A percentile compares a stretch with the other conserved stretches of the same genome.
These are phyloP conservation scores for Luperina nickerlii DNA, from an alignment of 2,888 invertebrate species.

Conservation along the genomic window DNA sequence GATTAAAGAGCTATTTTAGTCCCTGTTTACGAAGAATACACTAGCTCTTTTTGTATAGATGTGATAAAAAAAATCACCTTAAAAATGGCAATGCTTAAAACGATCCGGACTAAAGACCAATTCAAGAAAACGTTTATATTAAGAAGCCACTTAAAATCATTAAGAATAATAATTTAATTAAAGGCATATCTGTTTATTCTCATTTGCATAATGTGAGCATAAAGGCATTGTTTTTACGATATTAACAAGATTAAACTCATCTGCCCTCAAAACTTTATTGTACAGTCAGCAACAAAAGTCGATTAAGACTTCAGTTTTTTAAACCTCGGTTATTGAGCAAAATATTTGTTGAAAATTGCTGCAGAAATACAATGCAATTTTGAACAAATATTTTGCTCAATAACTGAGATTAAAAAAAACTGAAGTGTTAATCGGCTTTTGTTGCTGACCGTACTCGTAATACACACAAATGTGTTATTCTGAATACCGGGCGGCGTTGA, in stretches of 20 bases:
- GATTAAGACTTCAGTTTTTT: too few relatives aligned
- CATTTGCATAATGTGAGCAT: conserved; percentile 18
- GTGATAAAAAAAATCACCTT: too few relatives aligned
- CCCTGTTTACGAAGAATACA: too few relatives aligned
- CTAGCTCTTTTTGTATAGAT: too few relatives aligned
- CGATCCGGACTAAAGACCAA: background rate
- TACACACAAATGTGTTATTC: conserved; percentile 21
- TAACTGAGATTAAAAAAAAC: too few relatives aligned
- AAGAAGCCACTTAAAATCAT: background rate
- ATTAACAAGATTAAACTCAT: conserved; percentile 21
- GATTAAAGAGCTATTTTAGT: too few relatives aligned
- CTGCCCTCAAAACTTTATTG: conserved; percentile 48
- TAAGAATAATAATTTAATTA: conserved; percentile 14
- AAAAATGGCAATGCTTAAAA: background rate
- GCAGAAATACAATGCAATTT: too few relatives aligned
- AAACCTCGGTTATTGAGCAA: too few relatives aligned
- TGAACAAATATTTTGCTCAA: too few relatives aligned
- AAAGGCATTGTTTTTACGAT: conserved; percentile 8
- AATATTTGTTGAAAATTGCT: too few relatives aligned
- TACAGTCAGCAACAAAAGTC: background rate
- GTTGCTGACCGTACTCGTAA: background rate
- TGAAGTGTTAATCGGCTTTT: too few relatives aligned
- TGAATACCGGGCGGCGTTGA: conserved; percentile 42
- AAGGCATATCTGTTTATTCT: background rate
- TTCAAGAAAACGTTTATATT: background rate